Conservation (phyloP, 2,113 vertebrate species). For the Serinus canaria region DNA sequence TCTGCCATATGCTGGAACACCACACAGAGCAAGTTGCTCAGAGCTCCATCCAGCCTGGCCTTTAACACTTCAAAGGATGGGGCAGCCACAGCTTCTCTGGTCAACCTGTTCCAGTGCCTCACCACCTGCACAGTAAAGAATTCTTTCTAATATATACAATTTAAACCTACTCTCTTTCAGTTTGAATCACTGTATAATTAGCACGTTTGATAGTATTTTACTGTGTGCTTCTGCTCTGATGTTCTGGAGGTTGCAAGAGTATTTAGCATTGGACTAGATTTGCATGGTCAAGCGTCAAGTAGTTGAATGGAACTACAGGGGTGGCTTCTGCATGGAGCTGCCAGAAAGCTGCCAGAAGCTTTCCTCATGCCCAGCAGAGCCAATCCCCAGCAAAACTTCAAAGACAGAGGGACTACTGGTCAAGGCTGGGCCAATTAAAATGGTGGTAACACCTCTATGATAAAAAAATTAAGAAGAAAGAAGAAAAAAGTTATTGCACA, state of each 20-base stretch:
- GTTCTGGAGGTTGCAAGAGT: not conserved
- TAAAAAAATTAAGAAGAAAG: not conserved
- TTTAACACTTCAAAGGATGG: not conserved
- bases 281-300: not conserved
- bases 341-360: not conserved
- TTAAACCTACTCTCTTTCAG: not conserved
- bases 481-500: not conserved
- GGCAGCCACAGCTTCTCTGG: not conserved
- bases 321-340: not conserved
- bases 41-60: not conserved
- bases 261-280: not conserved
- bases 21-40: not conserved
- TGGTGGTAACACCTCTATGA: accelerated
- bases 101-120: not conserved
- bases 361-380: not conserved
- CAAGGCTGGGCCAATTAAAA: not conserved
- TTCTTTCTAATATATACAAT: not conserved
- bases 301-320: not conserved
- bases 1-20: not conserved
- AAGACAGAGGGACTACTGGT: not conserved
- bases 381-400: not conserved
- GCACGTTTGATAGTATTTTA: not conserved
- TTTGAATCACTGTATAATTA: not conserved
- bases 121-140: not conserved
- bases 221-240: not conserved